Evolutionary conservation across 2,797 vertebrate genomes (phyloP).

Genomic region (Manis pentadactyla): DNA sequence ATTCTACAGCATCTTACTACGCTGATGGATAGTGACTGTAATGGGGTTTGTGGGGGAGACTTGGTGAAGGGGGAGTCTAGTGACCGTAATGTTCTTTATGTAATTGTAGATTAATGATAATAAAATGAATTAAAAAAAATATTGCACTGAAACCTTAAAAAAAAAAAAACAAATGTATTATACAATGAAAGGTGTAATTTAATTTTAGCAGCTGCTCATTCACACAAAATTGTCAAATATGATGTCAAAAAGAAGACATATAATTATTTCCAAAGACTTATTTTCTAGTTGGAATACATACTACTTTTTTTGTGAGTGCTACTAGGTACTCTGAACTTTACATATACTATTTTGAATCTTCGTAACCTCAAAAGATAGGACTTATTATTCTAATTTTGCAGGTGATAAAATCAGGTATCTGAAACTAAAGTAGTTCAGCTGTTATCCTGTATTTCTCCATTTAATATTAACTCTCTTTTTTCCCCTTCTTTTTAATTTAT

Average conservation of each 20-base stretch:
- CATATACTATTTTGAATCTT: background rate
- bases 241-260: background rate
- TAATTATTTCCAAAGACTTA: background rate
- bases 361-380: background rate
- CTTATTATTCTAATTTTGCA: background rate
- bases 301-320: background rate
- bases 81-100: too few relatives aligned
- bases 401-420: background rate
- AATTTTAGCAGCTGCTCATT: slow-evolving; percentile 48
- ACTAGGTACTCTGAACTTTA: background rate
- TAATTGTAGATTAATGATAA: too few relatives aligned
- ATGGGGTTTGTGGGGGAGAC: too few relatives aligned
- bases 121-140: too few relatives aligned
- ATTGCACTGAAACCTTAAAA: too few relatives aligned
- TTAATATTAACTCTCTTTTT: background rate
- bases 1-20: too few relatives aligned
- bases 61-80: too few relatives aligned
- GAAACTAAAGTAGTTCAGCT: background rate
- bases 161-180: too few relatives aligned
- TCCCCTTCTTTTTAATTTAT: background rate
- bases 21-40: too few relatives aligned
- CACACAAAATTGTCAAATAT: slow-evolving; percentile 23
- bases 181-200: background rate
- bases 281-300: background rate
- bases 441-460: background rate